Conservation (phyloP, 2,113 vertebrate species). For the human region DNA sequence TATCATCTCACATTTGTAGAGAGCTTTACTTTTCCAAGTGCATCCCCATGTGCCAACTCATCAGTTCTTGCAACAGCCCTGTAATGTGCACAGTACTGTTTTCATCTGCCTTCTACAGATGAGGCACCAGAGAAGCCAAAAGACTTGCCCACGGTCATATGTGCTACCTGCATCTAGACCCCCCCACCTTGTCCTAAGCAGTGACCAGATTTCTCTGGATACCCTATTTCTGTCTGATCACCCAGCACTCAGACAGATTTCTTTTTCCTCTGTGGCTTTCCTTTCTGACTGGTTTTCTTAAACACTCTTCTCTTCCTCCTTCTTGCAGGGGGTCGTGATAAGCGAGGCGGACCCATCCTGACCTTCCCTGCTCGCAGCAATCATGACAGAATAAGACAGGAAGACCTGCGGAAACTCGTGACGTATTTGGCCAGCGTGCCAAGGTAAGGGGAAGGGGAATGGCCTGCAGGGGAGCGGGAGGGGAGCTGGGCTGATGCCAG, state of each 20-base stretch:
- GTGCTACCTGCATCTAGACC: not conserved
- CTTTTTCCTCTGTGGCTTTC: not conserved
- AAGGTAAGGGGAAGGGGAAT: constrained; percentile 84
- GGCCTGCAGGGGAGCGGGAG: not conserved
- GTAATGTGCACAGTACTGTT: not conserved
- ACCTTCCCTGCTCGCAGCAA: constrained; percentile 98
- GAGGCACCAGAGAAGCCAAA: not conserved
- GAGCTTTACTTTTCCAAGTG: not conserved
- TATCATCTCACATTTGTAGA: not conserved
- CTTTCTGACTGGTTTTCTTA: constrained; percentile 28
- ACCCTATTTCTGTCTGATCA: not conserved
- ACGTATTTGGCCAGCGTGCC: constrained; percentile 98
- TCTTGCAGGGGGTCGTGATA: constrained; percentile 94
- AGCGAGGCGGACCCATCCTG: constrained; percentile 97
- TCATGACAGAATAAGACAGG: constrained; percentile 99
- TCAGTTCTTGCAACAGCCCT: not conserved
- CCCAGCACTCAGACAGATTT: not conserved
- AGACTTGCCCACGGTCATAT: not conserved
- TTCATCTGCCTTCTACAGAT: constrained; percentile 5
- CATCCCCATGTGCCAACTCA: not conserved
- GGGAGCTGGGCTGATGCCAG: not conserved
- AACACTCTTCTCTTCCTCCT: constrained; percentile 63
- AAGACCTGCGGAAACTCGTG: constrained; percentile 97
- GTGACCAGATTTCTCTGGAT: not conserved
- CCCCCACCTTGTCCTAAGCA: not conserved